Evolutionary conservation across 2,113 vertebrate species (phyloP), one percentile per base, ranked within the genome.

Genomic region (Amphiprion percula): DNA sequence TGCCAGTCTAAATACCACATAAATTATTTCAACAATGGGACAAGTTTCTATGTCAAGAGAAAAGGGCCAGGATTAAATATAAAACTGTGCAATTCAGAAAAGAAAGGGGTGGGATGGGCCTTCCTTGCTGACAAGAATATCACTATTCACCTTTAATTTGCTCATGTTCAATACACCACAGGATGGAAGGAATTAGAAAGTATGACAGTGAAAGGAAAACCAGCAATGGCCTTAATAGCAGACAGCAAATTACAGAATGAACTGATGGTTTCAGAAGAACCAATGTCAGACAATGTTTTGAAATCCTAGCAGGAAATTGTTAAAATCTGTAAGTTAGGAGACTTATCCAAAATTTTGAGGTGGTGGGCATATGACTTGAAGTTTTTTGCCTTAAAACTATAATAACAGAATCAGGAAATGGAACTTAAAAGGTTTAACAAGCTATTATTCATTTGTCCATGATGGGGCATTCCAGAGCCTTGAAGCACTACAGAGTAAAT

Each of bases 151-250:
- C 56, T 10, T 3, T 68, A 5, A 3, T 77, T 10, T 77, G 55
- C 4, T 10, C 53, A 10, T 68, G 41, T 4, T 67, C 64, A 15
- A 9, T 77, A 74, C 21, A 26, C 21, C 4, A 21, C 70, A 54
- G 55, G n/a, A n/a, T 54, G 74, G 65, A 77, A 77, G 23, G 56
- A 54, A 10, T 7, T 61, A 2, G 64, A 77, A 53, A 33, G 28
- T 0, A 50, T 15, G 1, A 28, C 6, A 1, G 5, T 59, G 4
- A 50, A 41, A 14, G 39, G 19, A 24, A 19, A 52, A 23, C 63
- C 74, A 26, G 24, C 53, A 14, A 60, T 17, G 21, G 55, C 47
- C 1, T 1, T 68, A 21, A 0, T 53, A 28, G 15, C 23, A 19
- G 65, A 61, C 4, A 53, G 10, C 0, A 47, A 52, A 54, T 0